Evolutionary conservation across 2,113 vertebrate genomes (phyloP).

Genomic region (Austrofundulus limnaeus): DNA sequence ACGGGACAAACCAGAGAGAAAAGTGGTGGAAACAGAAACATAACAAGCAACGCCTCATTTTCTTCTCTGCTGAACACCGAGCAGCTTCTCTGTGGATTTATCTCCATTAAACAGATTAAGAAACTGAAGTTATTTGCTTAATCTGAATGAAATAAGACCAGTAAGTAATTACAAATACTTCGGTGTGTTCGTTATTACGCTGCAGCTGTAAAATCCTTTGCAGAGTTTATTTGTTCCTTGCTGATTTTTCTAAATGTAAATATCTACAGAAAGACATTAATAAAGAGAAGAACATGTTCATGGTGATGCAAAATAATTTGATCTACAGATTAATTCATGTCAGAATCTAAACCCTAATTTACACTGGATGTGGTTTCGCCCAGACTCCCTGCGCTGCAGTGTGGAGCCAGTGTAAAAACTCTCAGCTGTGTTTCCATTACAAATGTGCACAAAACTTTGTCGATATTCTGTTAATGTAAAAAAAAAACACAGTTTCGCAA

Average conservation of each 20-base stretch:
- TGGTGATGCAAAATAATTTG: too few relatives aligned
- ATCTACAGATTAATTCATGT: too few relatives aligned
- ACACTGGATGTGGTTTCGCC: too few relatives aligned
- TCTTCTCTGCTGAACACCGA: slow-evolving; percentile 8
- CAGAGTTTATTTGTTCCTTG: slow-evolving; percentile 20
- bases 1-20: neutral
- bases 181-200: neutral
- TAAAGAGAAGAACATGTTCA: too few relatives aligned
- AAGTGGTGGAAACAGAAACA: neutral
- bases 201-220: slow-evolving; percentile 33
- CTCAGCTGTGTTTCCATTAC: too few relatives aligned
- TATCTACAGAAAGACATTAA: neutral
- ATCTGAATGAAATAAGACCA: slow-evolving; percentile 36
- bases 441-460: too few relatives aligned
- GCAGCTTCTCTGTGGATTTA: slow-evolving; percentile 29
- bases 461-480: too few relatives aligned
- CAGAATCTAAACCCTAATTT: too few relatives aligned
- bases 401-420: too few relatives aligned
- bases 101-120: slow-evolving; percentile 34
- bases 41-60: slow-evolving; percentile 11
- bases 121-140: slow-evolving; percentile 33
- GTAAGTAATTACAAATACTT: slow-evolving; percentile 52
- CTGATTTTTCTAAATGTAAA: neutral
- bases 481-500: too few relatives aligned
- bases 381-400: too few relatives aligned